Conservation (phyloP, 1,140 invertebrate genomes). For the Formica exsecta region DNA sequence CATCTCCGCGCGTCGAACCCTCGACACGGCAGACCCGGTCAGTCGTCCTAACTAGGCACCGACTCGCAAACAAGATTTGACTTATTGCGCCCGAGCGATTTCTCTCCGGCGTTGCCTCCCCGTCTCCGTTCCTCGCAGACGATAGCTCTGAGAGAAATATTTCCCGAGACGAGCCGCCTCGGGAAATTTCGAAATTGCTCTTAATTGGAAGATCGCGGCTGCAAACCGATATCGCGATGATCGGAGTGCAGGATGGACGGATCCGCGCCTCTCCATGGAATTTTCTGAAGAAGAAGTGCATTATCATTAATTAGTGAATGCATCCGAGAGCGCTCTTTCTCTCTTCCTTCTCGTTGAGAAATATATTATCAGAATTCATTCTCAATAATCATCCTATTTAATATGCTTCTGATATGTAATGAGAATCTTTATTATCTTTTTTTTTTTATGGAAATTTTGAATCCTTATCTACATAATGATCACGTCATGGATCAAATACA, state of each 20-base stretch:
- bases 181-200: slow-evolving; percentile 68
- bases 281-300: slow-evolving; percentile 28
- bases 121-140: not conserved
- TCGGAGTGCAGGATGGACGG: not conserved
- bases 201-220: slow-evolving; percentile 57
- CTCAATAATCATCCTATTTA: not conserved
- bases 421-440: not conserved
- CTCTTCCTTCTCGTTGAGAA: not conserved
- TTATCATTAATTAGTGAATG: slow-evolving; percentile 39
- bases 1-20: slow-evolving; percentile 74
- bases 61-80: slow-evolving; percentile 85
- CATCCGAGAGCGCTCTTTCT: not conserved
- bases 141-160: not conserved
- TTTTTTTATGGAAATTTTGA: not conserved
- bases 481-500: not conserved
- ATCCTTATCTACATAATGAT: not conserved
- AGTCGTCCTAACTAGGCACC: slow-evolving; percentile 82
- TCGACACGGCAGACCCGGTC: slow-evolving; percentile 75
- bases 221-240: slow-evolving; percentile 10
- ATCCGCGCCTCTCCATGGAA: slow-evolving; percentile 12
- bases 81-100: slow-evolving; percentile 84
- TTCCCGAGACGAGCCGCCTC: slow-evolving; percentile 8
- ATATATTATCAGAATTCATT: not conserved
- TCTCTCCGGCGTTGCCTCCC: slow-evolving; percentile 70
- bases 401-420: not conserved